These are phyloP conservation scores for Caenorhabditis afra DNA, from an alignment of 2,888 invertebrate genomes.

Conservation along the genomic window DNA sequence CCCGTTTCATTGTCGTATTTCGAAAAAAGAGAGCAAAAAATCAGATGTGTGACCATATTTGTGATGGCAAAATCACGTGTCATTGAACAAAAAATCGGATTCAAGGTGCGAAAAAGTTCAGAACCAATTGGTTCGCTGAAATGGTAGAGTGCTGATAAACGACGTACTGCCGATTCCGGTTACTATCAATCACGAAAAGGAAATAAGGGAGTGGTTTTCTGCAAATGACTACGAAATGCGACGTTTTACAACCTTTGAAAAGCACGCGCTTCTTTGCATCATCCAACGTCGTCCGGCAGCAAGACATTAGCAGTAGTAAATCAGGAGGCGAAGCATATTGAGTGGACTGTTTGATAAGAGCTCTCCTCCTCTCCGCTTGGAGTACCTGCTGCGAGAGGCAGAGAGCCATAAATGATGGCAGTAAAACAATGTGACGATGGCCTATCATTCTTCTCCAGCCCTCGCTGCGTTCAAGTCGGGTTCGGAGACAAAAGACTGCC, in stretches of 20 bases:
- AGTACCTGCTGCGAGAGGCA: slow-evolving; percentile 40
- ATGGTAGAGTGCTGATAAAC: no score
- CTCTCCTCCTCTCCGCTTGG: slow-evolving; percentile 2
- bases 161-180: no score
- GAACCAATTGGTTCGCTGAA: no score
- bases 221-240: slow-evolving; percentile 16
- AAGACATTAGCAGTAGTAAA: slow-evolving; percentile 44
- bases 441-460: slow-evolving; percentile 43
- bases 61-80: not conserved
- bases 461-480: slow-evolving; percentile 42
- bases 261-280: slow-evolving; percentile 32
- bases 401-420: slow-evolving; percentile 57
- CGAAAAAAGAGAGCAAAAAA: slow-evolving; percentile 41
- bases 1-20: slow-evolving; percentile 10
- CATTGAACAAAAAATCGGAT: no score
- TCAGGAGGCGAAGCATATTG: slow-evolving; percentile 39
- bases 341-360: slow-evolving; percentile 35
- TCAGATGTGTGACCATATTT: slow-evolving; percentile 3
- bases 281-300: slow-evolving; percentile 27
- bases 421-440: slow-evolving; percentile 53
- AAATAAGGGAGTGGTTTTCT: slow-evolving; percentile 12
- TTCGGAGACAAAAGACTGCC: slow-evolving; percentile 46
- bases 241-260: slow-evolving; percentile 41
- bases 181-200: not conserved
- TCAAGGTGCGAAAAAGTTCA: no score